Evolutionary conservation across 30 jellyfish, hydroid and myxozoan species (phyloP), one percentile per base, ranked within the genome.

Genomic region (Mastigias papua): DNA sequence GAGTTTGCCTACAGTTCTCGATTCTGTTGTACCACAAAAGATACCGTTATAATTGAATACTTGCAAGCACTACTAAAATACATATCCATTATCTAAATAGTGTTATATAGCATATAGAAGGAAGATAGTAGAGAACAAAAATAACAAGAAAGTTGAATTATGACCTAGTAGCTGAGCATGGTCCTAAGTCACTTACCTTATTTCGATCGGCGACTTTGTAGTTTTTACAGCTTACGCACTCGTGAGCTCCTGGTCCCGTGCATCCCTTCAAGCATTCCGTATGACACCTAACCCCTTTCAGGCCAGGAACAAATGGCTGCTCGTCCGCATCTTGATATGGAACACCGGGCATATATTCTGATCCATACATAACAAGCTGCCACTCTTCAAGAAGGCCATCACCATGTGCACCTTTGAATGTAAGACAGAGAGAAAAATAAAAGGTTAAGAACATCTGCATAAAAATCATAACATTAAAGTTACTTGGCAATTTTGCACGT

Each of bases 291-390:
- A 78, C 70, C 19, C 90, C 95, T 37, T 76, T 33, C 48, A 73
- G 78, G 20, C 93, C 97, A 7, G 90, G 90, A 11, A 71, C 86
- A 27, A 48, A 51, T 25, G 65, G 84, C 54, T 34, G 73, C 34
- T 69, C 88, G 19, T 73, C 37, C 10, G 49, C 58, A 26, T 42
- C 54, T 16, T 83, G 89, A 54, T 76, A 80, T 13, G 82, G 82
- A 1, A 27, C 84, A 27, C 99, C 99, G 20, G 99, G 99, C 57
- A 62, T 70, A 35, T 73, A 80, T 50, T 95, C 99, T 2, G 99
- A 70, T 21, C 99, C 99, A 72, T 89, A 72, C 48, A 95, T 28
- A 11, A 90, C 83, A 34, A 95, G 81, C 34, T 80, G 91, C 93
- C 97, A 78, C 37, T 90, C 95, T 75, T 84, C 87, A 27, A 90